Evolutionary conservation across 2,888 invertebrate genomes (phyloP).

Genomic region (Volucella zonaria): DNA sequence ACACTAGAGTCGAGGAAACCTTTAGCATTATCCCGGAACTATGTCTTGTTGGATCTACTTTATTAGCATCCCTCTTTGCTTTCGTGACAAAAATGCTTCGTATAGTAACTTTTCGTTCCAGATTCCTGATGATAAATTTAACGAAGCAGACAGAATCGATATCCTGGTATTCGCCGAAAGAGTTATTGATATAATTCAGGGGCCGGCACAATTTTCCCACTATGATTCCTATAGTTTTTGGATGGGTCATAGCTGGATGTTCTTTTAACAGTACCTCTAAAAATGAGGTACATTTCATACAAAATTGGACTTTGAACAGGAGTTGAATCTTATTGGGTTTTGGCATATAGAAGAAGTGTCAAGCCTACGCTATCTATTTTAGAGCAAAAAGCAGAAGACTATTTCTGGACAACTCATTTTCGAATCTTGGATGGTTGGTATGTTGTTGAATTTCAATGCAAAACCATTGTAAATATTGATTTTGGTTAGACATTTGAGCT

Average conservation of each 20-base stretch:
- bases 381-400: slow-evolving; percentile 22
- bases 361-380: neutral
- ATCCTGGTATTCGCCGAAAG: slow-evolving; percentile 47
- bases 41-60: too few relatives aligned
- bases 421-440: slow-evolving; percentile 33
- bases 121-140: slow-evolving; percentile 39
- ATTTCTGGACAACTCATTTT: slow-evolving; percentile 38
- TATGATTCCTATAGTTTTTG: slow-evolving; percentile 36
- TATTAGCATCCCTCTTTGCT: too few relatives aligned
- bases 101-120: neutral
- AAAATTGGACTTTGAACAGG: slow-evolving; percentile 17
- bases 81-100: neutral
- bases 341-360: slow-evolving; percentile 13
- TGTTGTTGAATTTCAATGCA: slow-evolving; percentile 51
- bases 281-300: neutral
- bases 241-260: slow-evolving; percentile 55
- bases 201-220: neutral
- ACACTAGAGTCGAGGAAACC: too few relatives aligned
- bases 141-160: slow-evolving; percentile 50
- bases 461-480: slow-evolving; percentile 13
- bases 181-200: too few relatives aligned
- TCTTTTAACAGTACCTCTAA: slow-evolving; percentile 9
- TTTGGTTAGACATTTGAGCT: slow-evolving; percentile 1
- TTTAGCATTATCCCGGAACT: too few relatives aligned
- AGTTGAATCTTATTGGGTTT: slow-evolving; percentile 18